These are phyloP conservation scores for Neoitamus cyanurus DNA, from an alignment of 2,888 invertebrate species.

Conservation along the genomic window DNA sequence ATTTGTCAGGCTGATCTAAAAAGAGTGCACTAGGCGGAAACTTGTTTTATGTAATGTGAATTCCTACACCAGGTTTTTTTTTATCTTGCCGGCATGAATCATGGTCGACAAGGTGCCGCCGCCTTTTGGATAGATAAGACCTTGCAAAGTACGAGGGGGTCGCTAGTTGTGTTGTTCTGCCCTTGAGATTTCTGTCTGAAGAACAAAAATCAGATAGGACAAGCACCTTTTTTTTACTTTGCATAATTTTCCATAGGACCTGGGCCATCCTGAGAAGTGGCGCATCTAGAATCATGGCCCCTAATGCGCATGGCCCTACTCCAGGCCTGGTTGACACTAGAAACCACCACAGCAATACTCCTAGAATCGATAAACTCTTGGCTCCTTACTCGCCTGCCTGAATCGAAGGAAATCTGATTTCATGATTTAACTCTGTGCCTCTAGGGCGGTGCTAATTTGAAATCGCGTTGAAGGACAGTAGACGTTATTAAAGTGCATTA, in stretches of 20 bases:
- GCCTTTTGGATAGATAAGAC: background rate
- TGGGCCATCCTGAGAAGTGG: background rate
- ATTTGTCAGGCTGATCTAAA: background rate
- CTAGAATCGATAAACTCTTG: background rate
- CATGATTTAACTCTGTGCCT: slow-evolving; percentile 27
- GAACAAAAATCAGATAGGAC: background rate
- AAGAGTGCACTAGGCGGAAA: background rate
- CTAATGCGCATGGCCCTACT: background rate
- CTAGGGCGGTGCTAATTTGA: background rate
- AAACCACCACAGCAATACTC: background rate
- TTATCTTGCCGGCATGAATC: background rate
- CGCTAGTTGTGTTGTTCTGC: background rate
- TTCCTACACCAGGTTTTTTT: background rate
- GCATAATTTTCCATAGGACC: background rate
- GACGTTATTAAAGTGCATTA: background rate
- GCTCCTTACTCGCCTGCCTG: background rate
- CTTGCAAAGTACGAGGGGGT: background rate
- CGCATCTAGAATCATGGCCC: background rate
- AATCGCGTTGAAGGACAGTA: background rate
- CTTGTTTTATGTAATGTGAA: background rate
- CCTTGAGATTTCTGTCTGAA: background rate
- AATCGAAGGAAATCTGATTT: slow-evolving; percentile 22
- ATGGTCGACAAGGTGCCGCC: background rate
- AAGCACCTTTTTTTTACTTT: background rate
- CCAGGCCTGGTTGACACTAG: background rate